Conservation (phyloP, 2,888 invertebrate species). For the Tromatobia lineatoria region DNA sequence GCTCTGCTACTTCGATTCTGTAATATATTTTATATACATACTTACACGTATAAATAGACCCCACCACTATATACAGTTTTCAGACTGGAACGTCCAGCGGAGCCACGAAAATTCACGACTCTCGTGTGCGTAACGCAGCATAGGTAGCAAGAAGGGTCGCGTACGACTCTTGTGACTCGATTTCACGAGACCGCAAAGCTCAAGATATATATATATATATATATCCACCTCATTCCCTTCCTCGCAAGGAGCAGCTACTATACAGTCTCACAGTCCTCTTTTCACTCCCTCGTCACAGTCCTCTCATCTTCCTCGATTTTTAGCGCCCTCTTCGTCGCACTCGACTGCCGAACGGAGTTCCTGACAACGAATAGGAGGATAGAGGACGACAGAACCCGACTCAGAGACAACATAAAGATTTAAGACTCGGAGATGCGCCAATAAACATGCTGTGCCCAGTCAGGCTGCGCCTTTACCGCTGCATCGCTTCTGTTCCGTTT, state of each 20-base stretch:
- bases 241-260: constrained; percentile 54
- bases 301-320: constrained; percentile 51
- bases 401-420: constrained; percentile 85
- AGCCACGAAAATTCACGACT: constrained; percentile 49
- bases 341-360: background rate
- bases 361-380: constrained; percentile 67
- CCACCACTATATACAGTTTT: constrained; percentile 42
- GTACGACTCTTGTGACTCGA: constrained; percentile 80
- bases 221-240: constrained; percentile 74
- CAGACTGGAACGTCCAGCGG: constrained; percentile 17
- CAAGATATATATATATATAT: constrained; percentile 82
- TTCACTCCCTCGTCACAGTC: constrained; percentile 67
- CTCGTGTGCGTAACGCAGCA: constrained; percentile 65
- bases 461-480: constrained; percentile 75
- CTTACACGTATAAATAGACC: background rate
- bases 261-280: constrained; percentile 62
- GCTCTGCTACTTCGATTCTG: background rate
- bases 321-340: constrained; percentile 10
- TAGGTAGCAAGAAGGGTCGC: constrained; percentile 76
- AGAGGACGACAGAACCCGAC: constrained; percentile 77
- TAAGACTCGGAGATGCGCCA: constrained; percentile 85
- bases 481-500: constrained; percentile 71
- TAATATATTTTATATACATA: constrained; percentile 9
- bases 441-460: constrained; percentile 85
- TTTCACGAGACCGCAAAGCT: constrained; percentile 80